phyloP scores from a whole-genome alignment of 2,888 invertebrate genomes.

The Leptopilina myrica region DNA sequence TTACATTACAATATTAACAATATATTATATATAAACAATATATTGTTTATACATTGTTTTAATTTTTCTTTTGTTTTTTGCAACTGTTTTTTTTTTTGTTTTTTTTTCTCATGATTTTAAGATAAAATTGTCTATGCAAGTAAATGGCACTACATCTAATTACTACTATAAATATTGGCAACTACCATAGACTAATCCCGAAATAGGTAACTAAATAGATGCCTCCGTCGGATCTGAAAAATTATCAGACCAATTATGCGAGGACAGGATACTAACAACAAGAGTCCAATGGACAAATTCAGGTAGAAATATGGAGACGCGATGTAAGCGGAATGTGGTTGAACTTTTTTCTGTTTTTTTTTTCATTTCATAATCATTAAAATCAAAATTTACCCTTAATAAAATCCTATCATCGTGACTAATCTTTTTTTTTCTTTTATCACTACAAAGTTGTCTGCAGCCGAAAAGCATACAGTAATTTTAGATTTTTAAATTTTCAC shows the following conservation, averaged over 20 bases:
- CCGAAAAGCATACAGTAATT: slow-evolving; percentile 40
- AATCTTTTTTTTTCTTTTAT: slow-evolving; percentile 3
- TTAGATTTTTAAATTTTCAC: slow-evolving; percentile 17
- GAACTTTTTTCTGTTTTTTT: background rate
- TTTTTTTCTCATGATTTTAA: slow-evolving; percentile 12
- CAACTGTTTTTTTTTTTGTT: slow-evolving; percentile 24
- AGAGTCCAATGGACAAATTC: slow-evolving; percentile 39
- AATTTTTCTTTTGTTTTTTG: slow-evolving; percentile 11
- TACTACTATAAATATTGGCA: slow-evolving; percentile 40
- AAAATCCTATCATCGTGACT: slow-evolving; percentile 38
- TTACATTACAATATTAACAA: slow-evolving; percentile 41
- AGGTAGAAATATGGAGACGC: slow-evolving; percentile 40
- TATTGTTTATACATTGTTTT: slow-evolving; percentile 37
- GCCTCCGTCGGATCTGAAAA: slow-evolving; percentile 32
- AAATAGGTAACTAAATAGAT: slow-evolving; percentile 39
- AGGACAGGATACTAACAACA: slow-evolving; percentile 38
- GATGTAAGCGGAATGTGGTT: slow-evolving; percentile 38
- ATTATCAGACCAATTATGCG: slow-evolving; percentile 24
- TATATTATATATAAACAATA: slow-evolving; percentile 41
- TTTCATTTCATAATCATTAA: slow-evolving; percentile 2
- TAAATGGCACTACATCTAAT: slow-evolving; percentile 37
- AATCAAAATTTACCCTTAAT: slow-evolving; percentile 29
- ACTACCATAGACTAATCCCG: slow-evolving; percentile 40
- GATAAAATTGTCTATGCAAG: slow-evolving; percentile 37
- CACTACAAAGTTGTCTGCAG: slow-evolving; percentile 28